A percentile compares a stretch with the other conserved stretches of the same genome.
phyloP scores from a whole-genome alignment of 2,113 vertebrate species.

The Corydoras maculifer region DNA sequence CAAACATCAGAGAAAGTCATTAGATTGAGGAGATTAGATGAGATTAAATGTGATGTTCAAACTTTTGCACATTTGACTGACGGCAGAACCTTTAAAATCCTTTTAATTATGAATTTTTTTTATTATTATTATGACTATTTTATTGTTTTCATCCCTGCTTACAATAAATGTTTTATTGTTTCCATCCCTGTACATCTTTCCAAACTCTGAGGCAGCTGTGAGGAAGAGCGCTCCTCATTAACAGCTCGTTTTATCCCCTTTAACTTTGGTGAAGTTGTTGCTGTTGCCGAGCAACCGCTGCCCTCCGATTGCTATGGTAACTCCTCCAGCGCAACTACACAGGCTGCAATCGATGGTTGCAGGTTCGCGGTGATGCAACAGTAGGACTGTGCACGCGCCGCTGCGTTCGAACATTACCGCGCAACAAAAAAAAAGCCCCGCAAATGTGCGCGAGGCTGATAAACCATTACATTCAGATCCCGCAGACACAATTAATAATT shows the following conservation, averaged over 20 bases:
- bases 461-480: conserved; percentile 3
- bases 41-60: no score
- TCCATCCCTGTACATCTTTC: no score
- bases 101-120: no score
- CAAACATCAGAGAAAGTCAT: no score
- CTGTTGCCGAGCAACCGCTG: conserved; percentile 33
- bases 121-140: no score
- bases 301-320: conserved; percentile 29
- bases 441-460: conserved; percentile 6
- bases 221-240: background rate
- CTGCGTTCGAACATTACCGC: background rate
- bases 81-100: no score
- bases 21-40: no score
- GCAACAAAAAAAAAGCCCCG: no score
- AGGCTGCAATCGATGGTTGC: conserved; percentile 1
- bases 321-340: background rate
- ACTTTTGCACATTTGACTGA: no score
- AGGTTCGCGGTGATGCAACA: background rate
- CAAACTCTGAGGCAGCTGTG: no score
- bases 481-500: conserved; percentile 22
- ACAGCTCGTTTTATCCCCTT: background rate
- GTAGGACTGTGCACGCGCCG: background rate
- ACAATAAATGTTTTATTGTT: no score
- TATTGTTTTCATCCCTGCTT: no score
- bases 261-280: conserved; percentile 9